These are phyloP conservation scores for Microctonus aethiopoides DNA, from an alignment of 2,888 invertebrate species.

Conservation along the genomic window DNA sequence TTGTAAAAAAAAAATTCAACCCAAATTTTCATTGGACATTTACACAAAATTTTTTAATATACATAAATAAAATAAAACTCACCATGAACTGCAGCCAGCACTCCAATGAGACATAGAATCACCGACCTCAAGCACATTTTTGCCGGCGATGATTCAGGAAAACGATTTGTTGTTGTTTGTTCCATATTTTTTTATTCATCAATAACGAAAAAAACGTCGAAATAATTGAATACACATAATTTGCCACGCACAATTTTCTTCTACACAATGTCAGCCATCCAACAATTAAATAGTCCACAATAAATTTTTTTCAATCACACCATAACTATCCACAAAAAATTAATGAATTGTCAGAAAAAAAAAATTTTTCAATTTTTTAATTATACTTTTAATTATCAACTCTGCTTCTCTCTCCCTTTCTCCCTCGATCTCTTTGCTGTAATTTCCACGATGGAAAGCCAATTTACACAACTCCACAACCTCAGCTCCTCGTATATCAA, in stretches of 20 bases:
- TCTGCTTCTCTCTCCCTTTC: neutral
- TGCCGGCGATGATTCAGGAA: slow-evolving; percentile 17
- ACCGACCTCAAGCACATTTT: slow-evolving; percentile 52
- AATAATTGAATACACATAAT: slow-evolving; percentile 15
- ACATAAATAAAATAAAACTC: slow-evolving; percentile 38
- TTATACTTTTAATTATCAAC: too few relatives aligned
- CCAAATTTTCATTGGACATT: too few relatives aligned
- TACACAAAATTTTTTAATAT: neutral
- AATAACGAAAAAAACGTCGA: slow-evolving; percentile 22
- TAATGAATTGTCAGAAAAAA: neutral
- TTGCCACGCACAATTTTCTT: neutral
- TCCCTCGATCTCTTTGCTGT: too few relatives aligned
- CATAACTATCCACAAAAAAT: neutral
- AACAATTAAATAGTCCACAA: too few relatives aligned
- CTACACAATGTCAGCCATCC: too few relatives aligned
- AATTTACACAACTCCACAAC: slow-evolving; percentile 17
- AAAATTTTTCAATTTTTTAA: neutral
- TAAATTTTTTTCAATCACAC: too few relatives aligned
- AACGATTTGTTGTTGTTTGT: slow-evolving; percentile 14
- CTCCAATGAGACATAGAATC: slow-evolving; percentile 54
- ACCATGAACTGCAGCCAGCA: slow-evolving; percentile 58
- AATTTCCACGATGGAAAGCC: slow-evolving; percentile 41
- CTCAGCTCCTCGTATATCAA: neutral
- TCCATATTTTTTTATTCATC: slow-evolving; percentile 26
- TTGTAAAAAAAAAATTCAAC: neutral